Evolutionary conservation across 2,797 vertebrate species (phyloP), one percentile per base, ranked within the genome.

Genomic region (Setipinna tenuifilis): DNA sequence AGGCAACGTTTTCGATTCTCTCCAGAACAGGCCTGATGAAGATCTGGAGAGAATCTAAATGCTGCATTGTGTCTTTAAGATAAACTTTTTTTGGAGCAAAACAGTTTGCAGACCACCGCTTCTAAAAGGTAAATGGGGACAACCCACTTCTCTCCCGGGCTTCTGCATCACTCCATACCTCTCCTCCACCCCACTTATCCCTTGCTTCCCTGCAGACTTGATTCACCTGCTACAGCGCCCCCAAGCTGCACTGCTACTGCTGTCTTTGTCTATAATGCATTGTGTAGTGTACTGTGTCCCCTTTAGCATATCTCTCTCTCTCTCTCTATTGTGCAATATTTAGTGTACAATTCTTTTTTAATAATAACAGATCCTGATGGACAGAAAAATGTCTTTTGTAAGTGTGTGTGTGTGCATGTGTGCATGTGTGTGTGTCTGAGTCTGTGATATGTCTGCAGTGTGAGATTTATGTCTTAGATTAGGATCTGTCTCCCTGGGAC

Each of bases 381-480:
- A 58, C 57, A 58, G 57, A 58, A 17, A 58, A 58, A 17, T 16
- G 19, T 58, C 19, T 19, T 84, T 65, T 62, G 59, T 62, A 7
- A n/a, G 59, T n/a, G 59, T 23, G 65, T 71, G 65, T 71, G 65
- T 71, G 65, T 71, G 28, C 28, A 12, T 31, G 68, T 25, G 61
- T 65, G n/a, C 11, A n/a, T 65, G 68, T 41, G 31, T 41, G 31
- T 41, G 28, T 75, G 14, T 41, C 4, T 35, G 68, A 17, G 58
- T n/a, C 17, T 54, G 50, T 54, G 14, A 54, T 54, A 82, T 59
- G 61, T 88, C 71, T 81, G 50, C 82, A 85, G 71, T 57, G 84
- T 28, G 25, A 23, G n/a, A 88, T 87, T 82, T 84, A 85, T 87
- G 59, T 75, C 35, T 71, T 58, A 85, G 83, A 88, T 84, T 85